Percentiles rank a stretch among this genome's conserved stretches.
Evolutionary conservation across 2,113 vertebrate species (phyloP).

Genomic region (Asarcornis scutulata): DNA sequence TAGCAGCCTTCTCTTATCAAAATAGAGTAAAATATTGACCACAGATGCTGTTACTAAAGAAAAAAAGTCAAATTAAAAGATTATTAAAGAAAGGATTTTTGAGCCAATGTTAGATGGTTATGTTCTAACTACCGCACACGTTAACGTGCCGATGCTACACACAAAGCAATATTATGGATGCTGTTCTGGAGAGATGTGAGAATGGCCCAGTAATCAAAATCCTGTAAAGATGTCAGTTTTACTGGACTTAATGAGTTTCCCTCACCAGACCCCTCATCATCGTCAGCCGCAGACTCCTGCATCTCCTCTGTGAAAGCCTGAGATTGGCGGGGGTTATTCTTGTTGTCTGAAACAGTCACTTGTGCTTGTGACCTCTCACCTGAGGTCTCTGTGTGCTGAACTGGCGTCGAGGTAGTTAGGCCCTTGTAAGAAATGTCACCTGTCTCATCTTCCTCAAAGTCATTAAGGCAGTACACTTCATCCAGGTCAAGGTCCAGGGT

Average conservation of each 20-base stretch:
- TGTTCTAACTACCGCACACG: slow-evolving; percentile 41
- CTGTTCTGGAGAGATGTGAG: slow-evolving; percentile 77
- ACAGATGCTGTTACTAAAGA: slow-evolving; percentile 31
- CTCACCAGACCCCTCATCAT: slow-evolving; percentile 95
- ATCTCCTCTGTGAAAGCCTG: slow-evolving; percentile 87
- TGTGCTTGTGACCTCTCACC: slow-evolving; percentile 83
- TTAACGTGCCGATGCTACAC: slow-evolving; percentile 73
- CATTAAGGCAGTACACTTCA: slow-evolving; percentile 93
- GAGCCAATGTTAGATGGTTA: slow-evolving; percentile 35
- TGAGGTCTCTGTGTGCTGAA: slow-evolving; percentile 83
- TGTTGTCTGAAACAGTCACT: slow-evolving; percentile 84
- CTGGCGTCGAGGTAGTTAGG: slow-evolving; percentile 85
- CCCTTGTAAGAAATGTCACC: slow-evolving; percentile 84
- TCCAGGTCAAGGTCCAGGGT: slow-evolving; percentile 89
- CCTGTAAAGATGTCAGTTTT: slow-evolving; percentile 76
- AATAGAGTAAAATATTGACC: slow-evolving; percentile 21
- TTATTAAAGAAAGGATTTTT: slow-evolving; percentile 17
- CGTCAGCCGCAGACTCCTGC: slow-evolving; percentile 79
- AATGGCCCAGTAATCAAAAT: slow-evolving; percentile 80
- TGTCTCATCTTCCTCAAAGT: slow-evolving; percentile 95
- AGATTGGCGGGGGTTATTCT: slow-evolving; percentile 79
- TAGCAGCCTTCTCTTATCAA: slow-evolving; percentile 83
- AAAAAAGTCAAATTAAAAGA: not conserved
- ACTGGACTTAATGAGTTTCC: slow-evolving; percentile 85
- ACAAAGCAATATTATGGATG: slow-evolving; percentile 73